phyloP scores from a whole-genome alignment of 2,797 vertebrate genomes.

The Hydrolagus colliei region DNA sequence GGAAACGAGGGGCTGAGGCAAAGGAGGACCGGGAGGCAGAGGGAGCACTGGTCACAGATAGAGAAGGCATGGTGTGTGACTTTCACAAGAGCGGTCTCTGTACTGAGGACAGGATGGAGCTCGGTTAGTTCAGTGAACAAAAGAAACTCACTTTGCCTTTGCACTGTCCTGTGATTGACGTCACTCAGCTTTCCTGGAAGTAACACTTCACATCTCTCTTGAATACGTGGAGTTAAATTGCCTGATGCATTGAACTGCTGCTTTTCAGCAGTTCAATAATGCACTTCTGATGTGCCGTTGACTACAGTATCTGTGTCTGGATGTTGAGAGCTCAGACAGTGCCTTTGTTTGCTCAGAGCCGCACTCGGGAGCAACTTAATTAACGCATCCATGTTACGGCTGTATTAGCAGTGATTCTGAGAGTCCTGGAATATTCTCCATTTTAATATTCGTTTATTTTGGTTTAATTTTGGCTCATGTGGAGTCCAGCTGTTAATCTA shows the following conservation, averaged over 20 bases:
- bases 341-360: background rate
- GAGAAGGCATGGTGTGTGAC: no score
- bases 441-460: background rate
- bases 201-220: slow-evolving; percentile 9
- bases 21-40: no score
- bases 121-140: slow-evolving; percentile 11
- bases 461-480: background rate
- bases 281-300: slow-evolving; percentile 10
- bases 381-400: background rate
- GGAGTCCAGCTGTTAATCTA: background rate
- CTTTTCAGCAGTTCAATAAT: slow-evolving; percentile 21
- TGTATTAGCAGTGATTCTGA: background rate
- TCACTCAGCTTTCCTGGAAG: background rate
- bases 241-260: no score
- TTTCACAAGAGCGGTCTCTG: no score
- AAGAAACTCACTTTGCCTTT: slow-evolving; percentile 22
- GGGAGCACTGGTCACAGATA: no score
- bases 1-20: no score
- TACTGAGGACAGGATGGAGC: no score
- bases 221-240: slow-evolving; percentile 26
- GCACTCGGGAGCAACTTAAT: background rate
- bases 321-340: slow-evolving; percentile 4
- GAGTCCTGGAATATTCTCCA: background rate
- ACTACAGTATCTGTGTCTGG: slow-evolving; percentile 17
- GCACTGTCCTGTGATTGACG: slow-evolving; percentile 11